Evolutionary conservation across 2,888 invertebrate species (phyloP), one percentile per base, ranked within the genome.

Genomic region (Athrips mouffetella): DNA sequence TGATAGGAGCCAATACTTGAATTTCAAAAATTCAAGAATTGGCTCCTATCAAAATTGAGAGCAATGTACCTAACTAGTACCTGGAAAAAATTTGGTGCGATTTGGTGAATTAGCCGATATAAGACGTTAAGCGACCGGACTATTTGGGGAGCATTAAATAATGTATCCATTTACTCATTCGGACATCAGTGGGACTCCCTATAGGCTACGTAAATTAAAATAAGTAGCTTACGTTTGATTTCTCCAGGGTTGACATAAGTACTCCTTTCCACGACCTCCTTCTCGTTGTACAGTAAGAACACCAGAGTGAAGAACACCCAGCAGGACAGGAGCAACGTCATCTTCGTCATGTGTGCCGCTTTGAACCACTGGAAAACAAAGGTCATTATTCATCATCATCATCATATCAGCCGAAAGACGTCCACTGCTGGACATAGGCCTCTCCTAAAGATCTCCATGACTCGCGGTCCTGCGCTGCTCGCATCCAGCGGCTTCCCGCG

Each of bases 291-390:
- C 62, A 91, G 85, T 80, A 94, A 91, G 55, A 95, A 89, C 7
- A 91, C 89, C 3, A 89, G 85, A 0, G 94, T 93, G 68, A 94
- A 94, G 57, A 91, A 81, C 0, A 91, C 60, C 94, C 94, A 94
- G 42, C 91, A 89, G 0, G 83, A 79, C 1, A 92, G 72, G 0
- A 94, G 81, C 0, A 91, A 55, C 0, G 82, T 69, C 62, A 93
- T 90, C 75, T 92, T 93, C 0, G 77, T 60, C 54, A 80, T 82
- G 55, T 78, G 70, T 8, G 70, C 59, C 8, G 74, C 73, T 53
- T 59, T 63, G 1, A 63, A 65, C 47, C 78, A 60, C 87, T 88
- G 58, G 8, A 35, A 18, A 18, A 13, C 0, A 21, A 4, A 15
- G 20, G 6, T n/a, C n/a, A n/a, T n/a, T n/a, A n/a, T n/a, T n/a